Base-by-base conservation (phyloP, 2,797 vertebrate species). In the Malacoctenus gilli region DNA sequence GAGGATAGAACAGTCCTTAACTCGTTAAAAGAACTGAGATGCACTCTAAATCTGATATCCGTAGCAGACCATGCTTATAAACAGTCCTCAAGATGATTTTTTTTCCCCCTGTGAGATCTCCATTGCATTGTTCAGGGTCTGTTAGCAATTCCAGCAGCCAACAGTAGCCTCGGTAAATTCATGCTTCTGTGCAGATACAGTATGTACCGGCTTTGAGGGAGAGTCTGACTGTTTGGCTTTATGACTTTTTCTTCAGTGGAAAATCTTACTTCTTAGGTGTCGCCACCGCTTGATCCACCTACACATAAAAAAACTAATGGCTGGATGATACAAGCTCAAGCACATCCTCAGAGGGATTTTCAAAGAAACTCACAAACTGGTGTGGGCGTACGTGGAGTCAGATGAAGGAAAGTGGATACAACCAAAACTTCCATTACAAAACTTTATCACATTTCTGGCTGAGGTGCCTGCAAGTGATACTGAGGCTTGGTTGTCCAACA, bases 201-300 rank as follows among this genome's bases (percentile, higher is more conserved):
- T 18, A 14, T 19, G 20, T 31, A 38, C n/a, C 44, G 20, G 14
- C 50, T 71, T 72, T 42, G 15, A 79, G 44, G 36, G 68, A 72
- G 31, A 58, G 12, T 53, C 31, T 44, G 41, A 50, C 59, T 52
- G 5, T 56, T 60, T 71, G 56, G 41, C 53, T 58, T 59, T 15
- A 47, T 67, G 61, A 69, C 67, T 56, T 59, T 42, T 61, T 25
- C 43, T 63, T 63, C 37, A 41, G 57, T 53, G 28, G 57, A 73
- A 56, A 71, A 54, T 68, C 38, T 52, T 65, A 31, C 55, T 59
- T 43, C 57, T 28, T 50, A 58, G 34, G 57, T 70, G 61, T 58
- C n/a, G 1, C 30, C 7, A 31, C 56, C 31, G 43, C 16, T 79
- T 60, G 40, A 83, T 76, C 73, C 78, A 67, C 65, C 73, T 69